Evolutionary conservation across 2,888 invertebrate genomes (phyloP), one percentile per base, ranked within the genome.

Genomic region (Merodon equestris): DNA sequence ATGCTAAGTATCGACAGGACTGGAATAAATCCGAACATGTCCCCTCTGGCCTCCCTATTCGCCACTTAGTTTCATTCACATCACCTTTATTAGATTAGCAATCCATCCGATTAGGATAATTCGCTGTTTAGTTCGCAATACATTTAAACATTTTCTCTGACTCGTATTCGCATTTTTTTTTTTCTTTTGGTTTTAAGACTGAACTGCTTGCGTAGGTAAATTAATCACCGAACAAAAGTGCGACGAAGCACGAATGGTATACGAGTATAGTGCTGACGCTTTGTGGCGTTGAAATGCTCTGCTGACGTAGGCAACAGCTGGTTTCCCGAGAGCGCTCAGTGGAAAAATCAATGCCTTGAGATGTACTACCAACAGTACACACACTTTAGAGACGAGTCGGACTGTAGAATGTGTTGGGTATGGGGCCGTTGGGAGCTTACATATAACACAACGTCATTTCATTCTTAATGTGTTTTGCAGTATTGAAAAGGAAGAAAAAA

Each of bases 301-400:
- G 51, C 56, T 74, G 74, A 61, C 67, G 67, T 51, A 67, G 53
- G 27, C 54, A 70, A 70, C 70, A 70, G 60, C 54, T 70, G 70
- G 53, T 54, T 40, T n/a, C 7, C 27, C 2, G 27, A 27, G 40
- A n/a, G 40, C 40, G n/a, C n/a, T 10, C 5, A 40, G 40, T 40
- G 40, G 40, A n/a, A n/a, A 40, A 40, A 40, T 40, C 40, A 40
- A 40, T 40, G n/a, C 40, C 40, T 54, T 9, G 13, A 40, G 48
- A 44, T 40, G 51, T 53, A 17, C 36, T 7, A 27, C 7, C 27
- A 4, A 27, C 27, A 27, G 12, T 1, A 51, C 34, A 19, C 14
- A 36, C 36, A 36, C n/a, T 36, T 15, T 40, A 15, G 15, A 9
- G n/a, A 19, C 9, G 15, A 9, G n/a, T 13, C 9, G 5, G 34